Evolutionary conservation across 2,113 vertebrate species (phyloP), one percentile per base, ranked within the genome.

Genomic region (Helogale parvula): DNA sequence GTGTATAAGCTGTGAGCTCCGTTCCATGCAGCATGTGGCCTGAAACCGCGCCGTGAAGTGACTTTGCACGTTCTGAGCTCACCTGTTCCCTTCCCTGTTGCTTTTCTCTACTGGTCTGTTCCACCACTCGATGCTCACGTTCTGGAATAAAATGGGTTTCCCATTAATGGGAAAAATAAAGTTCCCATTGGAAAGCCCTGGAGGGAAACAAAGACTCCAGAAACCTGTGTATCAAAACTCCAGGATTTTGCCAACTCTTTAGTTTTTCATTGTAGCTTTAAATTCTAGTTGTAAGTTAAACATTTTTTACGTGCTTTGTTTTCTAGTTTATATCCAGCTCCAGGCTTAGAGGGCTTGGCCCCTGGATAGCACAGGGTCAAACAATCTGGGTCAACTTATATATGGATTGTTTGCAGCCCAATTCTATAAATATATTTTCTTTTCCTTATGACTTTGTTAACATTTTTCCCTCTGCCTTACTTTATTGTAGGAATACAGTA

Each of bases 71-170:
- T 17, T 60, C 10, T 35, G 35, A 54, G 35, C 31, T 2, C 0
- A 0, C 6, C 0, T 16, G n/a, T 16, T 13, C 8, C 0, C 2
- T 5, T 7, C 21, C 21, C 19, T 5, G 0, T 25, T 19, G 41
- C 25, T 45, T n/a, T 33, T 29, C 5, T 23, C 31, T 2, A 4
- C 3, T 15, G 29, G 23, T 33, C 13, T 12, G 0, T 21, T 60
- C 10, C 9, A 21, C 10, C 11, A 35, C 68, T 4, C 27, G 21
- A 66, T 19, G 3, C 50, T 72, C 16, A 11, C 16, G 11, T n/a
- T 57, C 7, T 92, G 33, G 21, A 45, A 54, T 3, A 19, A 11
- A 60, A 9, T 54, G 52, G 14, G 52, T 50, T 50, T 50, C 50
- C 13, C 50, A 50, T 50, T 50, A 12, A 50, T 50, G 50, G 50